phyloP scores from a whole-genome alignment of 2,888 invertebrate genomes.

The Caenorhabditis virilis region DNA sequence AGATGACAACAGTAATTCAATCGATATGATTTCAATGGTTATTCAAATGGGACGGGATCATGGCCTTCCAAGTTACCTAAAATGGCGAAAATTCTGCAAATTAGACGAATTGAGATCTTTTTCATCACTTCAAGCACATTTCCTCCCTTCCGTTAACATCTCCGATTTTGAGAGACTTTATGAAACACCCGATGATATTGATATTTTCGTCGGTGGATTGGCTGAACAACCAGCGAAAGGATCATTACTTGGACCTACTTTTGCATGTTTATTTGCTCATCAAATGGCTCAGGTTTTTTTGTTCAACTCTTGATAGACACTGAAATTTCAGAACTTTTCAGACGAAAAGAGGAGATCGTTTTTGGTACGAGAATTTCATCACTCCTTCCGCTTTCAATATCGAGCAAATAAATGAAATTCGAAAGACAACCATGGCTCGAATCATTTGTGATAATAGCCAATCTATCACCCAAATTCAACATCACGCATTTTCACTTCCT shows the following conservation, averaged over 20 bases:
- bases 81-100: constrained; percentile 62
- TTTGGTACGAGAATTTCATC: constrained; percentile 70
- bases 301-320: neutral
- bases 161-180: constrained; percentile 38
- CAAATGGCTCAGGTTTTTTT: constrained; percentile 53
- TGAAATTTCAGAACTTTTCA: constrained; percentile 12
- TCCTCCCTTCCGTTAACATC: constrained; percentile 36
- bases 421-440: constrained; percentile 61
- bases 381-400: constrained; percentile 64
- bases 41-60: constrained; percentile 65
- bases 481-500: constrained; percentile 59
- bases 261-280: constrained; percentile 64
- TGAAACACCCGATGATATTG: constrained; percentile 62
- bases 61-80: constrained; percentile 58
- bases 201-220: constrained; percentile 66
- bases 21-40: constrained; percentile 62
- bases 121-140: constrained; percentile 34
- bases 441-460: constrained; percentile 68
- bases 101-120: constrained; percentile 45
- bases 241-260: constrained; percentile 66
- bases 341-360: constrained; percentile 61
- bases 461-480: constrained; percentile 60
- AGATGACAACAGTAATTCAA: constrained; percentile 25
- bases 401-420: constrained; percentile 63
- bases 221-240: constrained; percentile 62